Base-by-base conservation (phyloP, 2,888 invertebrate genomes). In the Augiades crinisus region DNA sequence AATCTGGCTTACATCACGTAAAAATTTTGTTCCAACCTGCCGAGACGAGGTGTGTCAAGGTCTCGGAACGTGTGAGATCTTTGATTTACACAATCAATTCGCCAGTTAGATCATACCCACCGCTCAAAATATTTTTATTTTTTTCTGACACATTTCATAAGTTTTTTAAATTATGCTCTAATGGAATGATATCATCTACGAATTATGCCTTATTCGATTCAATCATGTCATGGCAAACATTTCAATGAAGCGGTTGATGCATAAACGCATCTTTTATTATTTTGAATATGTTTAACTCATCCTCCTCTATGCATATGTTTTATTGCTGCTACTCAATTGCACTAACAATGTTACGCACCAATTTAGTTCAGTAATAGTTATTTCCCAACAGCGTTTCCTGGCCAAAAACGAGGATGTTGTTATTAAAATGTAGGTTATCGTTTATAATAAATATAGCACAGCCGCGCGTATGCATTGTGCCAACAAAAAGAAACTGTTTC, bases 11-110 rank as follows among this genome's bases (percentile, higher is more conserved):
- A 51, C 51, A 45, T 45, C 51, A 63, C 65, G 63, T 58, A 56
- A 58, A n/a, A 58, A 61, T 65, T 63, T 63, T 58, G 53, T 56
- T 67, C 59, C 54, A 55, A 62, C 59, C 61, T 56, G 59, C 53
- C 61, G 54, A 67, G 59, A 54, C 61, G 54, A 67, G 70, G 69
- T 65, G 70, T 71, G 79, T 73, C 80, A 76, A 79, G 79, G 80
- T 58, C 68, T 34, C 19, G 34, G 12, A 49, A 34, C 34, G 43
- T 12, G 43, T 12, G 24, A 24, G 36, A 45, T 36, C 61, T 62
- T 56, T 63, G 59, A 65, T 71, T 78, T 74, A 65, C 68, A 66
- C 73, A 67, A 73, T 54, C 55, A 53, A 58, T 55, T 53, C 27
- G 43, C 53, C 53, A 52, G 59, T 59, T 52, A 45, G 49, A 49